phyloP scores from a whole-genome alignment of 2,113 vertebrate genomes.

The Odocoileus virginianus region DNA sequence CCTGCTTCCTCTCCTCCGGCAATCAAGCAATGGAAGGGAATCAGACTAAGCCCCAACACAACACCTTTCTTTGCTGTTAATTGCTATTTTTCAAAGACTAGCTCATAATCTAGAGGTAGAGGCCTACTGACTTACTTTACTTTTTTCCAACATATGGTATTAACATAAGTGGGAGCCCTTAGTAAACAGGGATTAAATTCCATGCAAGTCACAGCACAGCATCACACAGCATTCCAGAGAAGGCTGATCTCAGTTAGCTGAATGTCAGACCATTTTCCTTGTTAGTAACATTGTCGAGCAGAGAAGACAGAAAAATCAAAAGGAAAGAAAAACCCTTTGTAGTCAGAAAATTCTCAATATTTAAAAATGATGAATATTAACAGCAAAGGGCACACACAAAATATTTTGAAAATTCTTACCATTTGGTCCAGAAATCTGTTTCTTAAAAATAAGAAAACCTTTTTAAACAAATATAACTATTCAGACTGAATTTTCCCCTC shows the following conservation, averaged over 20 bases:
- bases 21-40: background rate
- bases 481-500: background rate
- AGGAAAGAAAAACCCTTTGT: background rate
- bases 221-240: constrained; percentile 55
- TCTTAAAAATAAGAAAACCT: constrained; percentile 1
- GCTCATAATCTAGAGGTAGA: background rate
- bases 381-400: background rate
- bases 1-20: background rate
- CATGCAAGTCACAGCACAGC: constrained; percentile 53
- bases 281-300: background rate
- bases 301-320: background rate
- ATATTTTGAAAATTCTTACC: constrained; percentile 26
- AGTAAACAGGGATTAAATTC: constrained; percentile 55
- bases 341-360: background rate
- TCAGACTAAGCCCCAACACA: background rate
- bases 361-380: background rate
- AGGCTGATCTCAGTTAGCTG: background rate
- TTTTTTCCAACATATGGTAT: background rate
- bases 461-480: background rate
- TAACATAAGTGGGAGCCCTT: constrained; percentile 57
- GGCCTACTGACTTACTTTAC: background rate
- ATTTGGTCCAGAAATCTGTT: background rate
- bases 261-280: constrained; percentile 32
- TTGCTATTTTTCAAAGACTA: background rate
- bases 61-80: background rate